phyloP scores from a whole-genome alignment of 2,888 invertebrate genomes.

The Microctonus hyperodae region DNA sequence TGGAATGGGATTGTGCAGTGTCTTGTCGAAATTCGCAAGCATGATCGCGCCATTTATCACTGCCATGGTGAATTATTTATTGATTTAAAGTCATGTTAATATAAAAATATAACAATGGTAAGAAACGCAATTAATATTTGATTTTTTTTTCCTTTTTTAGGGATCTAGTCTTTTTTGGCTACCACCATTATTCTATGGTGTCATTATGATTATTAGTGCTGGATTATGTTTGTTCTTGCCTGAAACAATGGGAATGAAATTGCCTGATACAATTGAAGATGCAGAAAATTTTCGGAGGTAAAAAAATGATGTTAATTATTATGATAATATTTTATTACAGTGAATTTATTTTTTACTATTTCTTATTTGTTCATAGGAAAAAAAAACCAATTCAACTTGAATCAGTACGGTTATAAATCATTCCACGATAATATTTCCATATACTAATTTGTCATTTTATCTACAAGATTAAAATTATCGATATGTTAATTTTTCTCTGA shows the following conservation, averaged over 20 bases:
- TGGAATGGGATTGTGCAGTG: constrained; percentile 85
- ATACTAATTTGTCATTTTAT: constrained; percentile 26
- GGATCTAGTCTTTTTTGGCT: constrained; percentile 51
- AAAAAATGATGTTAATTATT: constrained; percentile 34
- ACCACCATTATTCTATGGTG: constrained; percentile 64
- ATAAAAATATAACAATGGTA: too few species aligned
- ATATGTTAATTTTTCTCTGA: neutral
- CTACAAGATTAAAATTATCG: too few species aligned
- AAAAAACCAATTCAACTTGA: neutral
- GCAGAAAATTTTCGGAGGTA: constrained; percentile 63
- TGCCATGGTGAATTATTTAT: constrained; percentile 64
- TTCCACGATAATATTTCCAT: neutral
- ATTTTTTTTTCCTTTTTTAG: constrained; percentile 39
- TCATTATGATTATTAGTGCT: constrained; percentile 62
- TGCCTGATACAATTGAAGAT: constrained; percentile 66
- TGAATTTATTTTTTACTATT: neutral
- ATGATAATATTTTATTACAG: neutral
- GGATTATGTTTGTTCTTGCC: constrained; percentile 63
- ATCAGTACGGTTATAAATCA: neutral
- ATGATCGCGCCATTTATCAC: constrained; percentile 86
- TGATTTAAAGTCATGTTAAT: too few species aligned
- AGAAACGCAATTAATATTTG: neutral
- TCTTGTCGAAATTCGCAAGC: constrained; percentile 85
- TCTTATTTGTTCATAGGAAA: neutral
- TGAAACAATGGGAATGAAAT: constrained; percentile 64